A percentile compares a stretch with the other conserved stretches of the same genome.
phyloP scores from a whole-genome alignment of 2,113 vertebrate species.

The Balaenoptera acutorostrata region DNA sequence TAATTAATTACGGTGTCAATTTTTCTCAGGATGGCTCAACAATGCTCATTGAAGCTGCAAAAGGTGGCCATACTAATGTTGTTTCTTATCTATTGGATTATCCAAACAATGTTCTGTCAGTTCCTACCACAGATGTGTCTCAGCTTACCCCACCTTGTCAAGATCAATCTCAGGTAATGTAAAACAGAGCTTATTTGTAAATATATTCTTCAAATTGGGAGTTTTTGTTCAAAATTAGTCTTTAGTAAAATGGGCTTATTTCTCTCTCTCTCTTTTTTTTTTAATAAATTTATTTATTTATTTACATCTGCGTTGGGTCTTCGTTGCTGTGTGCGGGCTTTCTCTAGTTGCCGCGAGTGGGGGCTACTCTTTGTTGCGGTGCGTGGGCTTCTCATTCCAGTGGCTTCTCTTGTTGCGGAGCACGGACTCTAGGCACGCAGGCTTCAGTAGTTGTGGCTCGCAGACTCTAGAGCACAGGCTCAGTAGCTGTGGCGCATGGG shows the following conservation, averaged over 20 bases:
- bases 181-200: slow-evolving; percentile 36
- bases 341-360: too few relatives aligned
- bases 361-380: too few relatives aligned
- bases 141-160: slow-evolving; percentile 96
- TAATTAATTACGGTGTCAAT: slow-evolving; percentile 24
- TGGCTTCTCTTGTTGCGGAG: too few relatives aligned
- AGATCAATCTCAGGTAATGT: slow-evolving; percentile 95
- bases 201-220: slow-evolving; percentile 23
- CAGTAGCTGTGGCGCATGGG: too few relatives aligned
- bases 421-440: too few relatives aligned
- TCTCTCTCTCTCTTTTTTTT: slow-evolving; percentile 34
- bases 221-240: slow-evolving; percentile 42
- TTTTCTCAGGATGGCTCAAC: slow-evolving; percentile 94
- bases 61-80: slow-evolving; percentile 98
- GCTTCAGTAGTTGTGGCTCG: too few relatives aligned
- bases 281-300: background rate
- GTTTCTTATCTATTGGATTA: slow-evolving; percentile 99
- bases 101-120: slow-evolving; percentile 95
- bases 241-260: slow-evolving; percentile 22
- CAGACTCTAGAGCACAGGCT: too few relatives aligned
- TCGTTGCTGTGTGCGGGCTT: too few relatives aligned
- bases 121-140: slow-evolving; percentile 92
- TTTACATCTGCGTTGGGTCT: too few relatives aligned
- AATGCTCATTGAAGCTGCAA: slow-evolving; percentile 99
- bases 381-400: too few relatives aligned